These are phyloP conservation scores for Dione vanillae DNA, from an alignment of 2,888 invertebrate genomes.

Conservation along the genomic window DNA sequence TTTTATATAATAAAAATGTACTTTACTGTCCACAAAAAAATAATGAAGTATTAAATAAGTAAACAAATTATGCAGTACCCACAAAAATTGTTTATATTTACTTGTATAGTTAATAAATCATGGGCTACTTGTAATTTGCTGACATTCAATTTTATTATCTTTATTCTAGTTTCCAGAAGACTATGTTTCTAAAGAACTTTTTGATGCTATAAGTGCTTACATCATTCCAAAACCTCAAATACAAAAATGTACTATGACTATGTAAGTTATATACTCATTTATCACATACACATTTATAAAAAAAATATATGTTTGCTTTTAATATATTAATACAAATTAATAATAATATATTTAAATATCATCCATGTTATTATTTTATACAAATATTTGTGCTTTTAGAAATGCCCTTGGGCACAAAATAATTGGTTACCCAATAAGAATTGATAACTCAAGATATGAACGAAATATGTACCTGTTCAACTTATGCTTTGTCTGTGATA, in stretches of 20 bases:
- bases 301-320: too few relatives aligned
- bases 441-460: slow-evolving; percentile 94
- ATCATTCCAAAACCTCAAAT: slow-evolving; percentile 97
- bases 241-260: slow-evolving; percentile 94
- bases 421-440: slow-evolving; percentile 95
- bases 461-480: slow-evolving; percentile 98
- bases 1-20: too few relatives aligned
- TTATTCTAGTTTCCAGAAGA: slow-evolving; percentile 91
- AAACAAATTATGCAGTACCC: too few relatives aligned
- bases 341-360: neutral
- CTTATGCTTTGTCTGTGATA: slow-evolving; percentile 96
- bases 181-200: slow-evolving; percentile 95
- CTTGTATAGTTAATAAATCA: neutral
- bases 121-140: neutral
- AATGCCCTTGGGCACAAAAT: slow-evolving; percentile 92
- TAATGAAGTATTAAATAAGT: too few relatives aligned
- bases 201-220: slow-evolving; percentile 96
- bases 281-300: neutral
- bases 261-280: slow-evolving; percentile 84
- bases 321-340: neutral
- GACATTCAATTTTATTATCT: neutral
- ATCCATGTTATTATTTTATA: neutral
- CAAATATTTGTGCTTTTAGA: slow-evolving; percentile 53
- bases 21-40: too few relatives aligned
- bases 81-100: too few relatives aligned